These are phyloP conservation scores for Lutjanus argentimaculatus DNA, from an alignment of 2,797 vertebrate species.

Conservation along the genomic window DNA sequence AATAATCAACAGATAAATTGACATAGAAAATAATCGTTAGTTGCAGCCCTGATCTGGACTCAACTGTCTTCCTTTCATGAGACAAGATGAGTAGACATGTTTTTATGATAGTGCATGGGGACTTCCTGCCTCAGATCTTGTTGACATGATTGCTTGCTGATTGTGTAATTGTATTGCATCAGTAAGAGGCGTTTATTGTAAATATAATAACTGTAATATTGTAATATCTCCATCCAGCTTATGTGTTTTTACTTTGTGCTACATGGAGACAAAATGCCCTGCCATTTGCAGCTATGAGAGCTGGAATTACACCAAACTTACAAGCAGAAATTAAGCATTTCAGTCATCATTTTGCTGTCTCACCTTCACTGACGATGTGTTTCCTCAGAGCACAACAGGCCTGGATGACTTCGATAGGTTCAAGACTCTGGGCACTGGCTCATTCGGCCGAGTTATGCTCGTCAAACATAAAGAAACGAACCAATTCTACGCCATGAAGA, in stretches of 20 bases:
- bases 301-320: neutral
- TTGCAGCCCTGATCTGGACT: neutral
- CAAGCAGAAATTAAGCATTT: slow-evolving; percentile 2
- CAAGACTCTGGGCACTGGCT: slow-evolving; percentile 98
- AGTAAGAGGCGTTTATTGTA: slow-evolving; percentile 4
- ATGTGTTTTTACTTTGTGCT: slow-evolving; percentile 18
- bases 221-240: neutral
- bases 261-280: slow-evolving; percentile 11
- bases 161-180: slow-evolving; percentile 21
- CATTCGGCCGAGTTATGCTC: slow-evolving; percentile 98
- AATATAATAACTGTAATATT: neutral
- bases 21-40: no score
- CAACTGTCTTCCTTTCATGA: neutral
- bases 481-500: slow-evolving; percentile 99
- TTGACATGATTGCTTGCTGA: slow-evolving; percentile 22
- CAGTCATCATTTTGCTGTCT: slow-evolving; percentile 13
- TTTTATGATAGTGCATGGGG: neutral
- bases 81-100: neutral
- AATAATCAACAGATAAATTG: no score
- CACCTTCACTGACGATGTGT: slow-evolving; percentile 39
- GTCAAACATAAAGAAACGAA: slow-evolving; percentile 98
- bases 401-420: slow-evolving; percentile 98
- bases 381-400: slow-evolving; percentile 92
- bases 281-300: slow-evolving; percentile 6
- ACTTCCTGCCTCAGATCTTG: slow-evolving; percentile 34